Evolutionary conservation across 2,888 invertebrate species (phyloP), one percentile per base, ranked within the genome.

Genomic region (Scrobipalpa costella): DNA sequence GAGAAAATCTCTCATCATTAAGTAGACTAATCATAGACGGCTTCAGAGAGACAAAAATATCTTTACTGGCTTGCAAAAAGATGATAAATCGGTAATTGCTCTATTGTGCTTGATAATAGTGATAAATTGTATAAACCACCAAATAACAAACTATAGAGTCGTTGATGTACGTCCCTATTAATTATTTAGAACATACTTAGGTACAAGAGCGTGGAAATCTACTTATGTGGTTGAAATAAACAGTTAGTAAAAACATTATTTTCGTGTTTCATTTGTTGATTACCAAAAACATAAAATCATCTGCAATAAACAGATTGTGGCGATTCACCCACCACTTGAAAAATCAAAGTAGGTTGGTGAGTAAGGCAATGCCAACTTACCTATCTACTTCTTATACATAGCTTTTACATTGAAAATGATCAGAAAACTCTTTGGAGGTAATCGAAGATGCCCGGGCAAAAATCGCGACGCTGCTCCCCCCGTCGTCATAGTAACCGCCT

Each of bases 171-270:
- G 57, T 33, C 57, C 34, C 17, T 57, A 19, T 69, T n/a, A 62
- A 68, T 70, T 72, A 64, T 69, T 71, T 71, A 65, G 68, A 67
- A 71, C 70, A 71, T 65, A 38, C 40, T 61, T 70, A 66, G 71
- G 70, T 73, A 68, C 63, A 63, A 68, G 68, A 79, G 76, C 78
- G 83, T 78, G 80, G 77, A 73, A 68, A 69, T 83, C 80, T 81
- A 77, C 78, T 74, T 78, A 81, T 83, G 84, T 86, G 89, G 88
- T 89, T 88, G 76, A 84, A 88, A 88, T 88, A 89, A 88, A 89
- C 83, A 77, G 85, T 88, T 89, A 90, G 88, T 80, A 83, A 88
- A 86, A 81, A 79, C 73, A 75, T 69, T 65, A 64, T 40, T 66
- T 60, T 66, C 27, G 65, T 68, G 74, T 75, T 81, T 78, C 67